Conservation (phyloP, 1,140 invertebrate genomes). For the Stenopsyche tienmushanensis region DNA sequence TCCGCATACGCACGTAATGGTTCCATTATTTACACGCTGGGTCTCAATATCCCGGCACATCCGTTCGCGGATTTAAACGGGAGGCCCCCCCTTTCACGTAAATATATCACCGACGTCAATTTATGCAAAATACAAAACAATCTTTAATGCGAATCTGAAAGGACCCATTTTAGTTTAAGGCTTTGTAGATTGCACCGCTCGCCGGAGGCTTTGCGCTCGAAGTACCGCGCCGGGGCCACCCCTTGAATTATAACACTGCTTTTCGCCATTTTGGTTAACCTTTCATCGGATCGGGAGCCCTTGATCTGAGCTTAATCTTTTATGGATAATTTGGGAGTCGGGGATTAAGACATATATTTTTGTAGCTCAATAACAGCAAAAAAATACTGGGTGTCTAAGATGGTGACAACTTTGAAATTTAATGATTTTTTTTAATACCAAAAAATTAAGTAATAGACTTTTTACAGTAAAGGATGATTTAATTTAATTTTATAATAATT, state of each 20-base stretch:
- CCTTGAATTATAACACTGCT: constrained; percentile 13
- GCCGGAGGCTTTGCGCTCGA: constrained; percentile 14
- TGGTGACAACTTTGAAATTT: too few relatives aligned
- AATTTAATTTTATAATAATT: too few relatives aligned
- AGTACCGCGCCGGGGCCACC: neutral
- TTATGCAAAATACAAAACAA: constrained; percentile 39
- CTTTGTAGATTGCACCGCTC: constrained; percentile 14
- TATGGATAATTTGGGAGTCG: neutral
- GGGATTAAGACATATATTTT: too few relatives aligned
- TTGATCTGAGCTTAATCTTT: too few relatives aligned
- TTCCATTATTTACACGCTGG: constrained; percentile 1
- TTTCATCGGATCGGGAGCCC: neutral
- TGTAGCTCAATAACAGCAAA: too few relatives aligned
- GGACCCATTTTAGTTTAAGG: constrained; percentile 24
- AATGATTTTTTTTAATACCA: too few relatives aligned
- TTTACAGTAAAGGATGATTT: too few relatives aligned
- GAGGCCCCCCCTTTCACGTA: neutral
- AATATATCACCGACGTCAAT: constrained; percentile 27
- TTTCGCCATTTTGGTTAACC: neutral
- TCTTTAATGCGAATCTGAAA: constrained; percentile 39
- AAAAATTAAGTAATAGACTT: too few relatives aligned
- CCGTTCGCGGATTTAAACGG: constrained; percentile 1
- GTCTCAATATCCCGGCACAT: constrained; percentile 1
- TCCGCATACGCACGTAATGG: neutral
- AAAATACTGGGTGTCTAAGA: too few relatives aligned